A percentile compares a stretch with the other conserved stretches of the same genome.
phyloP scores from a whole-genome alignment of 2,888 invertebrate genomes.

The Oasisia sp. region DNA sequence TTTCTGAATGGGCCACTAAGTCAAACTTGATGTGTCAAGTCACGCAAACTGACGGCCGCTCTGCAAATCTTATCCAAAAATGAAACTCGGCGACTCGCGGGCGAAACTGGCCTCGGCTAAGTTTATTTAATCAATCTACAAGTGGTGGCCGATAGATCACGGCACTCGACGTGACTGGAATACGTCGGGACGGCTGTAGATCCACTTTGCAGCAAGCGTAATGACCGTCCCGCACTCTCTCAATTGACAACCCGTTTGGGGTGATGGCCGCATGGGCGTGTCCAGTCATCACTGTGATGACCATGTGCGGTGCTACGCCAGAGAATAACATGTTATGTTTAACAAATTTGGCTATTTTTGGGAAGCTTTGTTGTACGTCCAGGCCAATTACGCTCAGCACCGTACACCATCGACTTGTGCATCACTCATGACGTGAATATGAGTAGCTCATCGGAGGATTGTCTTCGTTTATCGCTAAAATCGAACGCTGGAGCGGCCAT shows the following conservation, averaged over 20 bases:
- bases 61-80: slow-evolving; percentile 5
- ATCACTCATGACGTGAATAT: too few species aligned
- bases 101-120: background rate
- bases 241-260: background rate
- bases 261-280: background rate
- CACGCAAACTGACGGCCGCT: background rate
- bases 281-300: background rate
- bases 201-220: background rate
- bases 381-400: too few species aligned
- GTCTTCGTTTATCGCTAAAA: too few species aligned
- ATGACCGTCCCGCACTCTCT: background rate
- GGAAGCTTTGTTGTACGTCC: background rate
- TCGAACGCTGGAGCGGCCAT: too few species aligned
- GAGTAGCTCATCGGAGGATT: too few species aligned
- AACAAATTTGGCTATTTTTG: background rate
- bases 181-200: background rate
- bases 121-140: slow-evolving; percentile 17
- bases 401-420: too few species aligned
- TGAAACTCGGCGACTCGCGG: background rate
- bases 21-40: background rate
- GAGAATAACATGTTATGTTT: background rate
- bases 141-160: background rate
- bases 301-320: background rate
- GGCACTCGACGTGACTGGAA: background rate
- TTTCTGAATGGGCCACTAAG: background rate